Conservation (phyloP, 2,888 invertebrate genomes). For the Stegophylla sp. region DNA sequence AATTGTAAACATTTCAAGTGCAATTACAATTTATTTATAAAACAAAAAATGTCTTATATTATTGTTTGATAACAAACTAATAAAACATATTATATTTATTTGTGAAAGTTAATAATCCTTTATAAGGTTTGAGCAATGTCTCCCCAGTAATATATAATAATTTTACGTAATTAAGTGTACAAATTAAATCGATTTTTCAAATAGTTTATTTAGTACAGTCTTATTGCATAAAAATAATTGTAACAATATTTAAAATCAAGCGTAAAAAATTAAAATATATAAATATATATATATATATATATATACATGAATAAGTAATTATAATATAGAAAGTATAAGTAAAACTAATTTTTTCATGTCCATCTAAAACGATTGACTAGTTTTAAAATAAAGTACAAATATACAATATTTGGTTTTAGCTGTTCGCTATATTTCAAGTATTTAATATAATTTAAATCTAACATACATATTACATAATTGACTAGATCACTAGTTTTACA, state of each 20-base stretch:
- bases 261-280: not conserved
- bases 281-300: no score
- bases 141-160: not conserved
- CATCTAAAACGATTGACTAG: not conserved
- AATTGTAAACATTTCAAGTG: constrained; percentile 32
- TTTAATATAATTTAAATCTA: not conserved
- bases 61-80: not conserved
- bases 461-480: constrained; percentile 18
- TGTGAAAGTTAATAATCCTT: not conserved
- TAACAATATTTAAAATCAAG: no score
- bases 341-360: not conserved
- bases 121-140: not conserved
- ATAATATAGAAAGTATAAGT: no score
- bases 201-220: constrained; percentile 3
- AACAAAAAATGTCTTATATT: constrained; percentile 14
- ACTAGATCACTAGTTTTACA: constrained; percentile 30
- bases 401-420: constrained; percentile 47
- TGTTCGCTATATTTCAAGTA: not conserved
- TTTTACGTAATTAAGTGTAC: not conserved
- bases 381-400: not conserved
- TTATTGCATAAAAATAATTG: not conserved
- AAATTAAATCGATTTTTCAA: not conserved
- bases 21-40: constrained; percentile 23
- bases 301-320: no score
- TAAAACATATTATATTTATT: not conserved